A percentile compares a stretch with the other conserved stretches of the same genome.
Conservation (phyloP, 1,140 invertebrate species). For the Mya arenaria region DNA sequence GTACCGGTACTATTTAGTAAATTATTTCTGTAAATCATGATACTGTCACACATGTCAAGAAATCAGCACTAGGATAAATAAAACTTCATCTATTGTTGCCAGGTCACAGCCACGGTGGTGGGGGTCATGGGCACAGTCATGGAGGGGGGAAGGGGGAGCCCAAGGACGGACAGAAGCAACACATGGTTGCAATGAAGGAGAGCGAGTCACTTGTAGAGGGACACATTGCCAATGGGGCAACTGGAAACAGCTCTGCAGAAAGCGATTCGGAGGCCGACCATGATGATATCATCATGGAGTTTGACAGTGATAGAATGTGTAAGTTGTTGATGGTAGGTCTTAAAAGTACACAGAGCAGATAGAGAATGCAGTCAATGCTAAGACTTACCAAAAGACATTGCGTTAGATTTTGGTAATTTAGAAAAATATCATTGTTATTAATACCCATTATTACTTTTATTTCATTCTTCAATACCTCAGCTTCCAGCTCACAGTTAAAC, state of each 20-base stretch:
- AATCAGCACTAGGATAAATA: too few species aligned
- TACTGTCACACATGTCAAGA: too few species aligned
- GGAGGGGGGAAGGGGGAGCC: slow-evolving; percentile 37
- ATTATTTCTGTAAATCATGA: neutral
- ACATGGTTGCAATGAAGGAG: slow-evolving; percentile 22
- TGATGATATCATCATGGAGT: slow-evolving; percentile 28
- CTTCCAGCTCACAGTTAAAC: slow-evolving; percentile 93
- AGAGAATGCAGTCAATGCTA: neutral
- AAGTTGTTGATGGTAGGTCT: too few species aligned
- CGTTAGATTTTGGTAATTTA: neutral
- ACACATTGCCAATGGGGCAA: neutral
- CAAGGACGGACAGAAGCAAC: neutral
- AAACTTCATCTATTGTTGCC: too few species aligned
- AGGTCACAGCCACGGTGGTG: slow-evolving; percentile 74
- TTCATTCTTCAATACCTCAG: slow-evolving; percentile 29
- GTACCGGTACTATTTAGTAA: neutral
- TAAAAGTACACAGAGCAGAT: too few species aligned
- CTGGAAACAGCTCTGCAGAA: neutral
- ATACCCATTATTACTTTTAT: neutral
- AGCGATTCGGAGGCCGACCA: neutral
- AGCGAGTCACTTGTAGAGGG: slow-evolving; percentile 53
- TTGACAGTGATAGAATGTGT: slow-evolving; percentile 36
- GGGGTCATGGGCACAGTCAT: slow-evolving; percentile 66
- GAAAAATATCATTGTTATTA: neutral
- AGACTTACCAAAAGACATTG: neutral